A percentile compares a stretch with the other conserved stretches of the same genome.
These are phyloP conservation scores for Lepisosteus oculatus DNA, from an alignment of 2,113 vertebrate genomes.

Conservation along the genomic window DNA sequence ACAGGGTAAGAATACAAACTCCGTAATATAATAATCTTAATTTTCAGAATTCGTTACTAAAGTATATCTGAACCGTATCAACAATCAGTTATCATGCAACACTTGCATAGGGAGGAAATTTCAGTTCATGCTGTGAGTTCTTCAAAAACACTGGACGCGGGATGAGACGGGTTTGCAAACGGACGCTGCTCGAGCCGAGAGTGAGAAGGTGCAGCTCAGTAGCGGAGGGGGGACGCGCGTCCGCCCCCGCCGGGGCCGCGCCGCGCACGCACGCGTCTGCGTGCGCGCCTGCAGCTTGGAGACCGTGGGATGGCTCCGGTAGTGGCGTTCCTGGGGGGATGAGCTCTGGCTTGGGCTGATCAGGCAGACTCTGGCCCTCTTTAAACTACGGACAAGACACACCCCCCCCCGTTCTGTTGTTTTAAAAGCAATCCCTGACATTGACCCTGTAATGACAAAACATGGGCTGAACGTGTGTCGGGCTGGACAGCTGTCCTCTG, in stretches of 20 bases:
- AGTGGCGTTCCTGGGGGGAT: no score
- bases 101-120: conserved; percentile 69
- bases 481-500: no score
- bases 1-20: conserved; percentile 53
- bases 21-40: conserved; percentile 59
- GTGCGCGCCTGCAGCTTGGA: background rate
- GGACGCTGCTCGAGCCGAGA: conserved; percentile 48
- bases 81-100: conserved; percentile 74
- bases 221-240: conserved; percentile 17
- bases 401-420: no score
- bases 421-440: no score
- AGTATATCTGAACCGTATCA: conserved; percentile 59
- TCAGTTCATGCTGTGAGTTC: conserved; percentile 60
- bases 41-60: conserved; percentile 61
- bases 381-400: no score
- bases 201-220: conserved; percentile 49
- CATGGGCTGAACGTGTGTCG: no score
- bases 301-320: background rate
- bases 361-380: no score
- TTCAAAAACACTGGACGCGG: conserved; percentile 63
- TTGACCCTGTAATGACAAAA: no score
- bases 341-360: no score
- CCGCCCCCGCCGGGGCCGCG: no score
- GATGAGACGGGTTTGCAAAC: conserved; percentile 24
- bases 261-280: background rate